These are phyloP conservation scores for Litoditis marina DNA, from an alignment of 2,888 invertebrate species.

Conservation along the genomic window DNA sequence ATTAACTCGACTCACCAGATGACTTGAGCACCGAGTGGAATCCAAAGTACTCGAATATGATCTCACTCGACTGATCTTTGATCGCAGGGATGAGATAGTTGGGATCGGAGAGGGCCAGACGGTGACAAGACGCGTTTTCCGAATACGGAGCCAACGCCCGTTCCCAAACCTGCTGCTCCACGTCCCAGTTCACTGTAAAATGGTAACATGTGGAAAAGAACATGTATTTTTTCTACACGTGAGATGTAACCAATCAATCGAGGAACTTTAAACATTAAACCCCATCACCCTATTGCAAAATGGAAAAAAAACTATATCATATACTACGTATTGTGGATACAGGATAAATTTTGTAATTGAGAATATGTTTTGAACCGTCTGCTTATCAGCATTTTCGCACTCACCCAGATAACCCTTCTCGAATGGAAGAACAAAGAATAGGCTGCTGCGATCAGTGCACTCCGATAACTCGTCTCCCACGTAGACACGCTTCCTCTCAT, in stretches of 20 bases:
- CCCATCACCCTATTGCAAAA: too few species aligned
- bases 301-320: too few species aligned
- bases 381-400: background rate
- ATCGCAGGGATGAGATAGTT: conserved; percentile 85
- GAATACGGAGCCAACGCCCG: conserved; percentile 74
- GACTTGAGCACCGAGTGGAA: conserved; percentile 72
- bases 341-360: too few species aligned
- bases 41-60: conserved; percentile 95
- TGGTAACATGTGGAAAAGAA: background rate
- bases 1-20: conserved; percentile 47
- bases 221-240: background rate
- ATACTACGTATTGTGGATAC: too few species aligned
- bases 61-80: conserved; percentile 89
- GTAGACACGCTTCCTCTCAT: conserved; percentile 86
- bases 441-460: conserved; percentile 87
- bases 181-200: conserved; percentile 81
- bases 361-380: background rate
- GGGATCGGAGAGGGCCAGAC: conserved; percentile 87
- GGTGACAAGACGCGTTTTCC: conserved; percentile 69
- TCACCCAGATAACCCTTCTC: conserved; percentile 71
- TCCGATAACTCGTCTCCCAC: conserved; percentile 91
- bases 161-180: conserved; percentile 89
- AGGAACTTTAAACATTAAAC: too few species aligned
- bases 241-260: too few species aligned
- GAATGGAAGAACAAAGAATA: conserved; percentile 88